Conservation (phyloP, 1,140 invertebrate species). For the Nautilus pompilius region DNA sequence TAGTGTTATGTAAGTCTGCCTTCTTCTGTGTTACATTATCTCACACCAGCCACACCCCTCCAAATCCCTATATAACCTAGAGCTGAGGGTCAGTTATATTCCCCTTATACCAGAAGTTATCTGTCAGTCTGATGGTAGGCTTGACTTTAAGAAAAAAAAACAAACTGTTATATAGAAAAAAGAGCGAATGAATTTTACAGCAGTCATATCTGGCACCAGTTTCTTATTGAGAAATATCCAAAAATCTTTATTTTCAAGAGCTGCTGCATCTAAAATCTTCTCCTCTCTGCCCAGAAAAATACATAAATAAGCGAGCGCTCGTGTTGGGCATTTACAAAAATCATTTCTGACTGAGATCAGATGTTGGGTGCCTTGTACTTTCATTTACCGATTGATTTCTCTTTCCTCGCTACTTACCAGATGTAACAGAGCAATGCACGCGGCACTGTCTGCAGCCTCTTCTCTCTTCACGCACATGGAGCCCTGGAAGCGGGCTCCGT, state of each 20-base stretch:
- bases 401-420: conserved; percentile 19
- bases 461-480: conserved; percentile 25
- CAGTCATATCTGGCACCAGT: no score
- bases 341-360: not conserved
- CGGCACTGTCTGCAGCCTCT: conserved; percentile 37
- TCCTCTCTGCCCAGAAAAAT: not conserved
- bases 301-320: not conserved
- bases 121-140: no score
- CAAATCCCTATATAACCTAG: no score
- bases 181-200: no score
- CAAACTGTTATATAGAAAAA: no score
- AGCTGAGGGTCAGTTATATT: no score
- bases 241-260: not conserved
- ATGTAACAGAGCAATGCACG: conserved; percentile 33
- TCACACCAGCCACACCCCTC: no score
- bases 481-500: conserved; percentile 32
- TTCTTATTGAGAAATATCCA: not conserved
- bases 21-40: no score
- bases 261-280: not conserved
- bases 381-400: not conserved
- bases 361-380: not conserved
- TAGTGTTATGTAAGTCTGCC: no score
- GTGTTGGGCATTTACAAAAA: not conserved
- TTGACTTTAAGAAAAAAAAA: no score
- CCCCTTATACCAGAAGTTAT: no score